phyloP scores from a whole-genome alignment of 1,140 invertebrate species.

The Bombus fervidus region DNA sequence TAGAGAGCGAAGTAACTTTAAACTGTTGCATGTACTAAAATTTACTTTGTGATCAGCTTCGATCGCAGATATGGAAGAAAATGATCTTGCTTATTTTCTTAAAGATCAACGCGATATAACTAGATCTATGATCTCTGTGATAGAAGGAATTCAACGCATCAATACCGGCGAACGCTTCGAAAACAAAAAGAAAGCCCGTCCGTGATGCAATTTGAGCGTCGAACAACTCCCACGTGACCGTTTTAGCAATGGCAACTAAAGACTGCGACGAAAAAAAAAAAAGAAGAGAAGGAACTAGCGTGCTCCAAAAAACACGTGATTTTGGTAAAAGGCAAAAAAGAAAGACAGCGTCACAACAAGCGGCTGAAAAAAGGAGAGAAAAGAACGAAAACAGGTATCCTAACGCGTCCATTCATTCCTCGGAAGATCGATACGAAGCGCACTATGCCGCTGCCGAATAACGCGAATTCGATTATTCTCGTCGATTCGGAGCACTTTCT shows the following conservation, averaged over 20 bases:
- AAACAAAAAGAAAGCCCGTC: slow-evolving; percentile 1
- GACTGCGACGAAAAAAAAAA: neutral
- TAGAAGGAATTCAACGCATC: neutral
- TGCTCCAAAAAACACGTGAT: neutral
- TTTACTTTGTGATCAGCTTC: rapidly evolving
- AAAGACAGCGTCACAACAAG: neutral
- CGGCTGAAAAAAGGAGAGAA: neutral
- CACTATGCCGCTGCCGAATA: too few species aligned
- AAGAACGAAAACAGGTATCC: neutral
- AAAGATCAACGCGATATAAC: too few species aligned
- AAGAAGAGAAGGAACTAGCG: neutral
- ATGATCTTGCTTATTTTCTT: too few species aligned
- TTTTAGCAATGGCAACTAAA: slow-evolving; percentile 6
- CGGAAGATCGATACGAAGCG: neutral
- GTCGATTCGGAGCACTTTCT: neutral
- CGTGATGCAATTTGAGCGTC: slow-evolving; percentile 16
- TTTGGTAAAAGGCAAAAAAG: neutral
- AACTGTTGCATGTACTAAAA: neutral
- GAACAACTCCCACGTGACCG: slow-evolving; percentile 18
- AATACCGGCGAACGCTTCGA: neutral
- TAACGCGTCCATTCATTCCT: neutral
- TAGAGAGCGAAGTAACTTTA: neutral
- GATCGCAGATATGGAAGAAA: too few species aligned
- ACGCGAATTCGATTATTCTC: slow-evolving; percentile 21
- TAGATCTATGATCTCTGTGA: too few species aligned